A percentile compares a stretch with the other conserved stretches of the same genome.
These are phyloP conservation scores for Anguilla anguilla DNA, from an alignment of 2,797 vertebrate species.

Conservation along the genomic window DNA sequence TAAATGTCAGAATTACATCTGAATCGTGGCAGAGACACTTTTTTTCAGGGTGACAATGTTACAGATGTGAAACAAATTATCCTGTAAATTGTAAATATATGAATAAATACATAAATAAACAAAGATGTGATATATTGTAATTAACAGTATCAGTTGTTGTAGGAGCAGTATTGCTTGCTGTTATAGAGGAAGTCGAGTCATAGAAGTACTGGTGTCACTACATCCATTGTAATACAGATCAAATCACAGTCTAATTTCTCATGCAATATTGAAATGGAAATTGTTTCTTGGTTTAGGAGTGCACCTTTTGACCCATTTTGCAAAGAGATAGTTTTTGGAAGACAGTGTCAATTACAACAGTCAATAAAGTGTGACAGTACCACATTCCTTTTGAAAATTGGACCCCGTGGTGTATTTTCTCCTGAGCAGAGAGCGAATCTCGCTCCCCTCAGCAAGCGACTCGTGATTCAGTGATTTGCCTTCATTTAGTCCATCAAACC, in stretches of 20 bases:
- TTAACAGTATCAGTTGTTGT: background rate
- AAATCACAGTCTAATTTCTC: background rate
- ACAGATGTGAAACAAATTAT: background rate
- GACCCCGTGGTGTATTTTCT: background rate
- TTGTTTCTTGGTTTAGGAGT: conserved; percentile 5
- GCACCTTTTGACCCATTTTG: background rate
- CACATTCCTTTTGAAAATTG: conserved; percentile 11
- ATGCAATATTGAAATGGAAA: conserved; percentile 13
- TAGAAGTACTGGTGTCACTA: background rate
- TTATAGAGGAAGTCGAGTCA: background rate
- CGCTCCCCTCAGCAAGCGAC: background rate
- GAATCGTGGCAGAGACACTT: background rate
- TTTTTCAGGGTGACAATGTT: background rate
- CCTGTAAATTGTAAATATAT: background rate
- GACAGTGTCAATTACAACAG: conserved; percentile 10
- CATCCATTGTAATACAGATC: background rate
- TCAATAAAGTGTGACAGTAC: conserved; percentile 9
- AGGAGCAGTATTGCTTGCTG: background rate
- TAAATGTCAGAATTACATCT: background rate
- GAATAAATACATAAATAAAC: background rate
- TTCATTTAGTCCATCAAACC: conserved; percentile 25
- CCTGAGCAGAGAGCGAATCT: background rate
- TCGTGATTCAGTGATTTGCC: background rate
- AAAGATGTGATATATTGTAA: background rate
- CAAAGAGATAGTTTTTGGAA: background rate